Percentiles rank a stretch among this genome's conserved stretches.
These are phyloP conservation scores for Amphiprion percula DNA, from an alignment of 2,113 vertebrate species.

Conservation along the genomic window DNA sequence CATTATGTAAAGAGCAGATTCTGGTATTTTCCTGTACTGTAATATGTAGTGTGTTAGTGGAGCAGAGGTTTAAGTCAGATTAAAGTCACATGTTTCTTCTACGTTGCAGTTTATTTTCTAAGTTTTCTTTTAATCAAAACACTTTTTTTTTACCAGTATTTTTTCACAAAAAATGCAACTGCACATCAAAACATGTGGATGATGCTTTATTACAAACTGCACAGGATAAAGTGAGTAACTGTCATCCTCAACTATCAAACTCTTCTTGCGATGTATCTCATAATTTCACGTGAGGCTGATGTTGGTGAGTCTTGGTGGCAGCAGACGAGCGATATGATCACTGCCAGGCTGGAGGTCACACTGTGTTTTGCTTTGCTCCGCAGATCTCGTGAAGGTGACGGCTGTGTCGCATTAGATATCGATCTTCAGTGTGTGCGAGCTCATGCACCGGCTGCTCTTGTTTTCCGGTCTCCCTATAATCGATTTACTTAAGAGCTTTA, in stretches of 20 bases:
- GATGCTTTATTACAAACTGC: neutral
- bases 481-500: constrained; percentile 36
- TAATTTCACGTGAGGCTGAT: neutral
- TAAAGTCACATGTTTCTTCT: neutral
- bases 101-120: neutral
- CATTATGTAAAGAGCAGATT: neutral
- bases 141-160: neutral
- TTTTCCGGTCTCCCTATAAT: neutral
- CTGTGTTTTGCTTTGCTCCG: constrained; percentile 35
- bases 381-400: constrained; percentile 68
- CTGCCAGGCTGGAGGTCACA: constrained; percentile 46
- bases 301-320: neutral
- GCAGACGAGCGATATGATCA: neutral
- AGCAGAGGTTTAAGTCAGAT: neutral
- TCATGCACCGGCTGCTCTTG: constrained; percentile 10
- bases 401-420: constrained; percentile 70
- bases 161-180: neutral
- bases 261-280: neutral
- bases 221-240: neutral
- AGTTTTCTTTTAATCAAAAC: neutral
- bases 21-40: neutral
- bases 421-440: constrained; percentile 52
- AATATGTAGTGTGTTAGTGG: neutral
- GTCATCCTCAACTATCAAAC: neutral
- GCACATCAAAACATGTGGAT: neutral